Evolutionary conservation across 1,140 invertebrate species (phyloP).

Genomic region (Steinernema khuongi): DNA sequence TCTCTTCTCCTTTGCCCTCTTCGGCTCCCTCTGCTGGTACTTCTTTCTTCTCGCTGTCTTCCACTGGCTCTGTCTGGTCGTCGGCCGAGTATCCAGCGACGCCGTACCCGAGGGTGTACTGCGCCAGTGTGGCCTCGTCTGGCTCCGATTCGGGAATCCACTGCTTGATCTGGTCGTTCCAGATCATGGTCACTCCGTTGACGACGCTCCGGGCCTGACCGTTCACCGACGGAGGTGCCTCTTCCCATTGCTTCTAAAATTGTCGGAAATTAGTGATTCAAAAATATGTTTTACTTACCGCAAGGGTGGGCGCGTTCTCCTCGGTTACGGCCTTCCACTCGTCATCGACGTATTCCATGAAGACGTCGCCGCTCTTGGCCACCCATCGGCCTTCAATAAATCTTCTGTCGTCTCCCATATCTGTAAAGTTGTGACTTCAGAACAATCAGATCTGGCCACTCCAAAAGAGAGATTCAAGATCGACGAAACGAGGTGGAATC

Average conservation of each 20-base stretch:
- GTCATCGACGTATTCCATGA: slow-evolving; percentile 39
- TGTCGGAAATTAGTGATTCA: neutral
- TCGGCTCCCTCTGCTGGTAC: slow-evolving; percentile 52
- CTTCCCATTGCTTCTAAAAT: neutral
- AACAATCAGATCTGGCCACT: too few species aligned
- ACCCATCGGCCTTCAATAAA: slow-evolving; percentile 41
- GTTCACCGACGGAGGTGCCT: neutral
- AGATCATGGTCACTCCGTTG: slow-evolving; percentile 44
- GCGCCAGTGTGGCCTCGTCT: slow-evolving; percentile 76
- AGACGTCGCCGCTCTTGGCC: slow-evolving; percentile 26
- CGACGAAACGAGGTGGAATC: too few species aligned
- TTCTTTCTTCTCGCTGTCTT: slow-evolving; percentile 30
- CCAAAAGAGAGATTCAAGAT: too few species aligned
- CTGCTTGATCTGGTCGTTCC: slow-evolving; percentile 43
- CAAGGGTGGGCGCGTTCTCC: slow-evolving; percentile 28
- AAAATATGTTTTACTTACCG: slow-evolving; percentile 18
- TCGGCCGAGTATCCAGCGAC: slow-evolving; percentile 22
- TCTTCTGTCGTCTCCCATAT: neutral
- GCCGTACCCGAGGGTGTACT: slow-evolving; percentile 72
- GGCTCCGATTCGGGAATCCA: slow-evolving; percentile 42
- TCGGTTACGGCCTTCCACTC: slow-evolving; percentile 40
- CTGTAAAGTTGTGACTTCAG: too few species aligned
- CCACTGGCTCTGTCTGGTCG: slow-evolving; percentile 24
- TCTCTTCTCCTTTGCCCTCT: slow-evolving; percentile 59
- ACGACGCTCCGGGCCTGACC: neutral